Evolutionary conservation across 2,888 invertebrate genomes (phyloP).

Genomic region (Caenorhabditis auriculariae): DNA sequence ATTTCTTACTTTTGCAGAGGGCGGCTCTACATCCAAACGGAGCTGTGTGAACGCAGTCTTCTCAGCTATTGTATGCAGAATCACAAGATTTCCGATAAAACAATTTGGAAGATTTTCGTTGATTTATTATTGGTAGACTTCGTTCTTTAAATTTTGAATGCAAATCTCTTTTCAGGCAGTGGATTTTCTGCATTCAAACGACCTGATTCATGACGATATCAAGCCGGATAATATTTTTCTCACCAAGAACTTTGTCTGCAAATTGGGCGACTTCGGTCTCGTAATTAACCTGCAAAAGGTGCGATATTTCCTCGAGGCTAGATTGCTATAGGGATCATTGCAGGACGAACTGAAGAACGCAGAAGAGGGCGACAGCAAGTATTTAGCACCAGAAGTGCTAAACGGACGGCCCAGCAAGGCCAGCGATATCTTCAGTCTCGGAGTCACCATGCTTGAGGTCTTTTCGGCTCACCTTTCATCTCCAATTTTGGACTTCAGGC

Average conservation of each 20-base stretch:
- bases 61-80: constrained; percentile 70
- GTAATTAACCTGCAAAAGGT: constrained; percentile 71
- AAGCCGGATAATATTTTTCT: constrained; percentile 79
- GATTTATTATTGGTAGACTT: constrained; percentile 69
- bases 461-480: neutral
- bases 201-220: constrained; percentile 77
- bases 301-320: constrained; percentile 4
- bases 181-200: constrained; percentile 73
- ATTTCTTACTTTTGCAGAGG: constrained; percentile 10
- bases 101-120: constrained; percentile 74
- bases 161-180: constrained; percentile 62
- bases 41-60: constrained; percentile 73
- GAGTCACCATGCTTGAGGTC: constrained; percentile 37
- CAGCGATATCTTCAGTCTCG: constrained; percentile 74
- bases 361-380: constrained; percentile 76
- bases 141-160: neutral
- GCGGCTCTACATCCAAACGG: constrained; percentile 66
- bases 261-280: constrained; percentile 78
- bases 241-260: constrained; percentile 72
- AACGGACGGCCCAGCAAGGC: constrained; percentile 72
- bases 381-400: constrained; percentile 76
- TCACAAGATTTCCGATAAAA: constrained; percentile 71
- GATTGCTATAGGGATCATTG: too few species aligned
- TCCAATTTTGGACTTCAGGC: constrained; percentile 58
- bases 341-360: constrained; percentile 36